Evolutionary conservation across 2,113 vertebrate genomes (phyloP).

Genomic region (Clarias batrachus): DNA sequence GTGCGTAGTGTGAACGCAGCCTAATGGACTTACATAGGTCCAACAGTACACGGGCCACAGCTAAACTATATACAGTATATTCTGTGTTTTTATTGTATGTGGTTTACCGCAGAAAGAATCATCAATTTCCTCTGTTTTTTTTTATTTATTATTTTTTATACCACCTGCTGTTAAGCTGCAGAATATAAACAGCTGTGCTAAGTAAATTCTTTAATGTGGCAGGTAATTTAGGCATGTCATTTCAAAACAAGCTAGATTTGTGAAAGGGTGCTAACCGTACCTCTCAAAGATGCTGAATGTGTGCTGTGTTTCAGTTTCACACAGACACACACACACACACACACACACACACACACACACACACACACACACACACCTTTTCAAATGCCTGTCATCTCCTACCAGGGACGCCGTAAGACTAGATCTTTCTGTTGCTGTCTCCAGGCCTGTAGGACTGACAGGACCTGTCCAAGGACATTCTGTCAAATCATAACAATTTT

Average conservation of each 20-base stretch:
- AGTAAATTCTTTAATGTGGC: constrained; percentile 52
- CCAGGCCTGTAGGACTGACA: constrained; percentile 64
- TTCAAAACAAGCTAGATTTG: constrained; percentile 70
- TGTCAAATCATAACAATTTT: constrained; percentile 76
- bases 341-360: background rate
- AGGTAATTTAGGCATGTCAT: constrained; percentile 67
- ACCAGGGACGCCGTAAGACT: constrained; percentile 47
- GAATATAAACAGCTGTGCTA: constrained; percentile 14
- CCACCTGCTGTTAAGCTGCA: constrained; percentile 53
- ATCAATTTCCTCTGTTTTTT: constrained; percentile 59
- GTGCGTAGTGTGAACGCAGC: too few species aligned
- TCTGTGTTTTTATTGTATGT: constrained; percentile 3
- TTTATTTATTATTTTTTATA: constrained; percentile 10
- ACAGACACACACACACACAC: constrained; percentile 50
- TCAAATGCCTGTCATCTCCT: constrained; percentile 73
- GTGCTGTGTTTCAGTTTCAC: constrained; percentile 55
- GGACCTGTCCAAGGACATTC: constrained; percentile 71
- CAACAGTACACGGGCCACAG: background rate
- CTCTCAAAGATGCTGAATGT: constrained; percentile 62
- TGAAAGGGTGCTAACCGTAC: constrained; percentile 56
- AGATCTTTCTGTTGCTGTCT: constrained; percentile 50
- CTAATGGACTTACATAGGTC: background rate
- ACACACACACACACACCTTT: constrained; percentile 52
- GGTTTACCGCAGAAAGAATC: constrained; percentile 1
- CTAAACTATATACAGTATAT: too few species aligned